Conservation (phyloP, 2,888 invertebrate species). For the Agrotis puta region DNA sequence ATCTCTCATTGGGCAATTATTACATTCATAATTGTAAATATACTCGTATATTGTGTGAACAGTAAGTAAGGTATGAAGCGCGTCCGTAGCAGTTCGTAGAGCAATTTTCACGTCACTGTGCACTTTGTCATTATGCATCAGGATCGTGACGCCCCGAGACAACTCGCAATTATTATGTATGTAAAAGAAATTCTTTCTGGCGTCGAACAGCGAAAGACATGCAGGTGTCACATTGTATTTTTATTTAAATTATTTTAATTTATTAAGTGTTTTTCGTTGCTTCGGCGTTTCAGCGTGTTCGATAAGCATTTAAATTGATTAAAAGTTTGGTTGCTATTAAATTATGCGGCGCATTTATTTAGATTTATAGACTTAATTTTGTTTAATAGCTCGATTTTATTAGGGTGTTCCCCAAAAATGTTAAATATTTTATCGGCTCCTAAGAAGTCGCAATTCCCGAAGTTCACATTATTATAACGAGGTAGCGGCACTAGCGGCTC, state of each 20-base stretch:
- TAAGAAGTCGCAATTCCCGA: conserved; percentile 87
- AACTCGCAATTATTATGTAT: conserved; percentile 91
- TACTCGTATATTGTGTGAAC: conserved; percentile 53
- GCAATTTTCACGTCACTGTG: conserved; percentile 90
- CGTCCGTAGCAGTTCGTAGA: conserved; percentile 76
- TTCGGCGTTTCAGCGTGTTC: background rate
- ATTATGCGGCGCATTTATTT: conserved; percentile 24
- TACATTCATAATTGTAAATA: conserved; percentile 68
- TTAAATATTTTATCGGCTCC: conserved; percentile 76
- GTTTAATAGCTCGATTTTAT: conserved; percentile 59
- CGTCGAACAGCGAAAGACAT: conserved; percentile 76
- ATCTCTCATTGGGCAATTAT: conserved; percentile 64
- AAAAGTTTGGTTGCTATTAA: background rate
- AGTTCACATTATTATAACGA: conserved; percentile 91
- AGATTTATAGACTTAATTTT: conserved; percentile 54
- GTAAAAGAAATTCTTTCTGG: conserved; percentile 90
- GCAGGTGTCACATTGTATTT: conserved; percentile 67
- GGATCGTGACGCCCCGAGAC: conserved; percentile 91
- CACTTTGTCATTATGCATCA: conserved; percentile 91
- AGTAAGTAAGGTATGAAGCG: conserved; percentile 60
- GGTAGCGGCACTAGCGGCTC: conserved; percentile 83
- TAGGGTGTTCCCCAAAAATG: conserved; percentile 60
- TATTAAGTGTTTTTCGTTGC: background rate
- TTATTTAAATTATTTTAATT: background rate
- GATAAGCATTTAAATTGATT: background rate